Evolutionary conservation across 2,888 invertebrate species (phyloP).

Genomic region (Sabellastarte sp.): DNA sequence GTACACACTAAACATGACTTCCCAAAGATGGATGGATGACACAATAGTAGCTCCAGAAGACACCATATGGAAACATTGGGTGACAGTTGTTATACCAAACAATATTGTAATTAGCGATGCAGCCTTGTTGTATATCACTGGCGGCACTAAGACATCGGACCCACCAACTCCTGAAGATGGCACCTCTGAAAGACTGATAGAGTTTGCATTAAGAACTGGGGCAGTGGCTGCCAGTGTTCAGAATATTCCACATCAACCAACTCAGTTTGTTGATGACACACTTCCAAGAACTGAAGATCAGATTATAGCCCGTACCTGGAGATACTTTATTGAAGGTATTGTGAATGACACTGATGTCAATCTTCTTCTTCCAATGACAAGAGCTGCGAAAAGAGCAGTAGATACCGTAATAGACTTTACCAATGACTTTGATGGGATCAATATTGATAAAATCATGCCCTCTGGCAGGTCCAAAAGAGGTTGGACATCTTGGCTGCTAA

Average conservation of each 20-base stretch:
- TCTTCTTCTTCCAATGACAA: conserved; percentile 17
- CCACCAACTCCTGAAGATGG: neutral
- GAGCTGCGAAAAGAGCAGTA: conserved; percentile 18
- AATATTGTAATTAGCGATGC: conserved; percentile 4
- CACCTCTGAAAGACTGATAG: conserved; percentile 1
- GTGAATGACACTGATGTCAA: conserved; percentile 6
- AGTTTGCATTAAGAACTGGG: conserved; percentile 6
- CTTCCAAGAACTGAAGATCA: conserved; percentile 8
- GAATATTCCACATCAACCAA: conserved; percentile 14
- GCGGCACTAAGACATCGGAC: conserved; percentile 7
- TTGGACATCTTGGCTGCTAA: conserved; percentile 22
- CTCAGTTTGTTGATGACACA: conserved; percentile 3
- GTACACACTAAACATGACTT: conserved; percentile 9
- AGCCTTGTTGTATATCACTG: conserved; percentile 7
- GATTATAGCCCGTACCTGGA: conserved; percentile 20
- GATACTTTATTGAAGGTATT: conserved; percentile 12
- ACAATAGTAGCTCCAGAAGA: no score
- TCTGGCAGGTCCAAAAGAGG: conserved; percentile 22
- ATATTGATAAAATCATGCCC: conserved; percentile 11
- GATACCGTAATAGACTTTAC: conserved; percentile 12
- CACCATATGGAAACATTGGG: conserved; percentile 15
- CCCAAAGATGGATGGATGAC: conserved; percentile 13
- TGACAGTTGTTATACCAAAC: conserved; percentile 7
- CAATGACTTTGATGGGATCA: neutral
- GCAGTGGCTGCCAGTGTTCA: conserved; percentile 5